A percentile compares a stretch with the other conserved stretches of the same genome.
Evolutionary conservation across 2,888 invertebrate genomes (phyloP).

Genomic region (Yponomeuta sedellus): DNA sequence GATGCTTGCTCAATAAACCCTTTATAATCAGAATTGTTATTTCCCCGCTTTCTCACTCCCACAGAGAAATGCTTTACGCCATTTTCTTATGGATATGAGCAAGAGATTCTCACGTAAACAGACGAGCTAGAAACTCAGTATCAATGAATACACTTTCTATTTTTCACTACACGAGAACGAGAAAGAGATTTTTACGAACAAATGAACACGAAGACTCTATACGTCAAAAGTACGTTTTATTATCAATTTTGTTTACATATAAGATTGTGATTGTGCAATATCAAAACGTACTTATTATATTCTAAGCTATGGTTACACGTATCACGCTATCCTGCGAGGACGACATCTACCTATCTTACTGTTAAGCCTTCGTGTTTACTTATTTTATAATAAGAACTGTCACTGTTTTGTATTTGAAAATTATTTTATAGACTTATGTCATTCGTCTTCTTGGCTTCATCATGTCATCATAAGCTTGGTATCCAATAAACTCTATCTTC

Average conservation of each 20-base stretch:
- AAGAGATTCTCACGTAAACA: not conserved
- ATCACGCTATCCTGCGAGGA: too few relatives aligned
- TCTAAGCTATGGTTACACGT: too few relatives aligned
- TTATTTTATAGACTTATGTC: too few relatives aligned
- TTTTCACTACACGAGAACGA: constrained; percentile 16
- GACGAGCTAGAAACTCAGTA: not conserved
- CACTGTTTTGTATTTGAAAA: too few relatives aligned
- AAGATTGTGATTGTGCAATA: not conserved
- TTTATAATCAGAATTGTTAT: not conserved
- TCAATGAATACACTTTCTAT: constrained; percentile 20
- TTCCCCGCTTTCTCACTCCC: not conserved
- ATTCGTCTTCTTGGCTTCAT: too few relatives aligned
- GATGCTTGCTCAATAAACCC: constrained; percentile 27
- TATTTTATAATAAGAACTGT: too few relatives aligned
- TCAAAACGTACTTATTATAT: too few relatives aligned
- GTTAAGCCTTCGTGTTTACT: too few relatives aligned
- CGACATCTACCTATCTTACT: too few relatives aligned
- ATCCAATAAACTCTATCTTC: too few relatives aligned
- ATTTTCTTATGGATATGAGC: not conserved
- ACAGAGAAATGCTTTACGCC: not conserved
- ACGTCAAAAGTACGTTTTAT: constrained; percentile 35
- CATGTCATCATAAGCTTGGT: too few relatives aligned
- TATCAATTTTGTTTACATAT: constrained; percentile 35
- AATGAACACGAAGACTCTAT: constrained; percentile 47
- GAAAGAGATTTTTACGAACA: constrained; percentile 34